Evolutionary conservation across 2,797 vertebrate species (phyloP).

Genomic region (Phalanger gymnotis): DNA sequence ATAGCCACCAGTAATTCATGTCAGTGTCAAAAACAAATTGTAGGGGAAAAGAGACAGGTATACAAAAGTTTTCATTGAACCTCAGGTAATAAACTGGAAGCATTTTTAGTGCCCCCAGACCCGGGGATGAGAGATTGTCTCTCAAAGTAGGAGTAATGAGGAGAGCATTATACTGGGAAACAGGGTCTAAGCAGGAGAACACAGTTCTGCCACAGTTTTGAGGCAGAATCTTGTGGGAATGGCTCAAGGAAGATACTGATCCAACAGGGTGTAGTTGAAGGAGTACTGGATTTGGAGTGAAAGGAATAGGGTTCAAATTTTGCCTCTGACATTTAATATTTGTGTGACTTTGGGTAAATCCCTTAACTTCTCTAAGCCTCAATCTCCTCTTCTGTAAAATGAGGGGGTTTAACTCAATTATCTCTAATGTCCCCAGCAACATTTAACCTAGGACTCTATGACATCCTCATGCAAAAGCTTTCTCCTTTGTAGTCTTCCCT

Average conservation of each 20-base stretch:
- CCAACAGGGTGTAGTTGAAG: not conserved
- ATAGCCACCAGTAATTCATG: constrained; percentile 22
- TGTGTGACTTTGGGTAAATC: not conserved
- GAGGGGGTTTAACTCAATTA: not conserved
- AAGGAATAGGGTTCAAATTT: not conserved
- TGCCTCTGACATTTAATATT: not conserved
- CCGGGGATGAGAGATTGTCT: not conserved
- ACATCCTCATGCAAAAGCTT: not conserved
- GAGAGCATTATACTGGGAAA: not conserved
- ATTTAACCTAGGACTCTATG: not conserved
- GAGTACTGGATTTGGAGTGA: not conserved
- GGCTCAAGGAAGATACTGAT: not conserved
- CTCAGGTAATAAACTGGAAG: not conserved
- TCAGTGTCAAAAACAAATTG: constrained; percentile 53
- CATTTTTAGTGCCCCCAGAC: not conserved
- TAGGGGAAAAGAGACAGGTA: not conserved
- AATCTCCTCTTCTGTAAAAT: not conserved
- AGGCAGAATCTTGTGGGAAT: not conserved
- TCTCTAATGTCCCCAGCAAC: not conserved
- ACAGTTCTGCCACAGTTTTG: not conserved
- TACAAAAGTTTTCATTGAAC: not conserved
- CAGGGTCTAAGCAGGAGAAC: not conserved
- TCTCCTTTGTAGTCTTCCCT: not conserved
- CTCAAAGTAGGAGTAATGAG: not conserved
- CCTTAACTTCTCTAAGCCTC: not conserved